A percentile compares a stretch with the other conserved stretches of the same genome.
phyloP scores from a whole-genome alignment of 2,888 invertebrate genomes.

The Girardia tigrina region DNA sequence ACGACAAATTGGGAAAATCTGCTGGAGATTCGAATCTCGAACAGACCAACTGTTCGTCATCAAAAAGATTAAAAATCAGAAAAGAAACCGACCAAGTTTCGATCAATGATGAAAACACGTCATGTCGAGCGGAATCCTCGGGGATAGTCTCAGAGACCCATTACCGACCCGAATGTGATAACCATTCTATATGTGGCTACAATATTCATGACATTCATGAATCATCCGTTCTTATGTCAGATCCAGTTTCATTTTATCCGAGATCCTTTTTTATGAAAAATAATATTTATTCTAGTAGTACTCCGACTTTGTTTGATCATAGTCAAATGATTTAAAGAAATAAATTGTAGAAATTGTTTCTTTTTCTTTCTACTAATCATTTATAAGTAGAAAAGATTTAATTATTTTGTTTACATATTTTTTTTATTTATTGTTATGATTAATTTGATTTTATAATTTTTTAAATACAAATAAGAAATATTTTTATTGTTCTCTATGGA shows the following conservation, averaged over 20 bases:
- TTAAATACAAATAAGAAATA: no score
- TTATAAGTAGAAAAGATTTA: no score
- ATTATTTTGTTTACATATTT: no score
- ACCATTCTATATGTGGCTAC: not conserved
- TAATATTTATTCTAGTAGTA: slow-evolving; percentile 5
- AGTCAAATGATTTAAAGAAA: slow-evolving; percentile 11
- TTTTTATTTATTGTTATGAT: no score
- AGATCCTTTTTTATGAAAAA: slow-evolving; percentile 12
- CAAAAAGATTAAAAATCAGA: slow-evolving; percentile 16
- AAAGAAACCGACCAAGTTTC: slow-evolving; percentile 8
- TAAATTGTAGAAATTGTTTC: slow-evolving; percentile 11
- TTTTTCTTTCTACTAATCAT: no score
- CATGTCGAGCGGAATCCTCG: not conserved
- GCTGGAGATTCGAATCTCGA: not conserved
- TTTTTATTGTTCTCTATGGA: no score
- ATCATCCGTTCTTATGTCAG: slow-evolving; percentile 18
- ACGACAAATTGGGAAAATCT: not conserved
- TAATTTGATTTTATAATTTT: no score
- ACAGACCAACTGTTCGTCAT: not conserved
- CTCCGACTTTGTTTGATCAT: slow-evolving; percentile 17
- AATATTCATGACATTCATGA: not conserved
- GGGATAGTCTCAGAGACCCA: not conserved
- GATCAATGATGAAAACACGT: slow-evolving; percentile 23
- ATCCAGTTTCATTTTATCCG: slow-evolving; percentile 11
- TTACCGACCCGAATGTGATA: slow-evolving; percentile 12